Evolutionary conservation across 2,797 vertebrate species (phyloP), one percentile per base, ranked within the genome.

Genomic region (Anguilla marmorata): DNA sequence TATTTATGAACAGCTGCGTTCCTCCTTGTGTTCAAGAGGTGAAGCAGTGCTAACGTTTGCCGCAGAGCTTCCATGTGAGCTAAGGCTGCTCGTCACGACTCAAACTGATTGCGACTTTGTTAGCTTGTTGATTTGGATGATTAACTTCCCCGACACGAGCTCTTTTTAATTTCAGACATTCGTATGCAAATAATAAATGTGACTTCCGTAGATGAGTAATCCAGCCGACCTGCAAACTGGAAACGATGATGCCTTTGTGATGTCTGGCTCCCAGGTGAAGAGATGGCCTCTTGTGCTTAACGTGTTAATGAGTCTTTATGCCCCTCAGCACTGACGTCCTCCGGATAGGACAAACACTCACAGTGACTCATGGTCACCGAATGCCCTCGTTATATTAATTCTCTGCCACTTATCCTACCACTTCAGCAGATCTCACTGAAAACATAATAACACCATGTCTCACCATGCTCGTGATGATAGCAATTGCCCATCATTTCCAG

Each of bases 1-100:
- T 85, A 56, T 84, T 84, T 69, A 58, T 45, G 48, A 45, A 72
- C 60, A 69, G 87, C 82, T 69, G 80, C 12, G 56, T 48, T 80
- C 52, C 33, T 19, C 19, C 66, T 3, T 58, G 54, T n/a, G 14
- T 82, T 82, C 30, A 66, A 56, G 16, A 19, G 60, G n/a, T n/a
- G 85, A 86, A 19, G 41, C 41, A 72, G 85, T 2, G n/a, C 85
- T 52, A 72, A 19, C 9, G 2, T 33, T 83, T 72, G 21, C 8
- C 27, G 80, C 79, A 69, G 33, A 33, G 58, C 58, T 14, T 52
- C 48, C 19, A 84, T 19, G 27, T 3, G 16, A 48, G 12, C 60
- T 41, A 27, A 52, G 30, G 12, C 52, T 14, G 2, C 11, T 54
- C n/a, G 2, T 50, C 19, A 52, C 16, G 11, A 66, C 58, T 85